These are phyloP conservation scores for Chamaea fasciata DNA, from an alignment of 2,113 vertebrate genomes.

Conservation along the genomic window DNA sequence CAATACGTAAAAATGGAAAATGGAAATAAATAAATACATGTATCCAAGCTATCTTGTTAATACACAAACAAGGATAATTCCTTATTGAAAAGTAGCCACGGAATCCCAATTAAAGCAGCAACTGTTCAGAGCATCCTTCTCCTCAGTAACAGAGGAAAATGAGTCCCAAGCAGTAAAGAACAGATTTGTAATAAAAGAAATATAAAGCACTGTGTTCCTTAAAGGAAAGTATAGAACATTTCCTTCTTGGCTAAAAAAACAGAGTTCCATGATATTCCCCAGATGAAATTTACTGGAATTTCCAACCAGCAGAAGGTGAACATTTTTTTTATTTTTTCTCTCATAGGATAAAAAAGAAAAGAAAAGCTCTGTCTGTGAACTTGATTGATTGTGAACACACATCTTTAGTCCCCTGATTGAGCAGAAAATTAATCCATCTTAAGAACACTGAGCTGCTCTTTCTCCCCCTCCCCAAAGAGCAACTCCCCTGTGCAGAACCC, in stretches of 20 bases:
- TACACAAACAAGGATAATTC: neutral
- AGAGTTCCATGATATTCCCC: neutral
- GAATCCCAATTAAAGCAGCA: neutral
- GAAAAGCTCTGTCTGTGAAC: neutral
- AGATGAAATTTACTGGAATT: neutral
- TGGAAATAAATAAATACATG: neutral
- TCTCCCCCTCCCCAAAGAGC: neutral
- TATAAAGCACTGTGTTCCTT: neutral
- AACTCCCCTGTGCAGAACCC: neutral
- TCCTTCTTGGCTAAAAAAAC: neutral
- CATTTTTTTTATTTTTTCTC: neutral
- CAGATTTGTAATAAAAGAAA: neutral
- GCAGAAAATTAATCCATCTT: neutral
- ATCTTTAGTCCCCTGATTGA: neutral
- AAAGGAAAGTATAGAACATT: constrained; percentile 10
- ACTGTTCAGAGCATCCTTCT: neutral
- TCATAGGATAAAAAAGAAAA: neutral
- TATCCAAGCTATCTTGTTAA: neutral
- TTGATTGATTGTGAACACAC: neutral
- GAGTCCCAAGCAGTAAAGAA: neutral
- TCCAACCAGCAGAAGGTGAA: neutral
- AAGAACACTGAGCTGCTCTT: neutral
- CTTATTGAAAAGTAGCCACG: neutral
- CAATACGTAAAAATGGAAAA: neutral
- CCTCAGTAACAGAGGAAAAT: neutral